phyloP scores from a whole-genome alignment of 2,113 vertebrate genomes.

The Myanophis thanlyinensis region DNA sequence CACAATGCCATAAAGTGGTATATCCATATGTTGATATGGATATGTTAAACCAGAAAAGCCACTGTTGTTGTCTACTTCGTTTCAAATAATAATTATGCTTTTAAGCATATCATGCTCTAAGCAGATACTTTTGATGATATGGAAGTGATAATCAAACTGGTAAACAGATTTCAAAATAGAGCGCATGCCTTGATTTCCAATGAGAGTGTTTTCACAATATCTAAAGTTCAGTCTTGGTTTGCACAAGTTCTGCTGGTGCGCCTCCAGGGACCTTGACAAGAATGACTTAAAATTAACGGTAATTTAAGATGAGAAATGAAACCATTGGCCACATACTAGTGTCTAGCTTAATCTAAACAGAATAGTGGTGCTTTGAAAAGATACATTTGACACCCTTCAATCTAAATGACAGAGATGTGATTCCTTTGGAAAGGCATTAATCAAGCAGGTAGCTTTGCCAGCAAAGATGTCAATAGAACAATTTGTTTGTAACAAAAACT shows the following conservation, averaged over 20 bases:
- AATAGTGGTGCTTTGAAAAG: neutral
- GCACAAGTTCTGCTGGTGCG: neutral
- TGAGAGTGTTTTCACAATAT: neutral
- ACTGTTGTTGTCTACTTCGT: neutral
- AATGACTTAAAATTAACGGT: neutral
- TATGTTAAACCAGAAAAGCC: neutral
- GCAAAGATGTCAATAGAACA: slow-evolving; percentile 31
- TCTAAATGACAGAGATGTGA: slow-evolving; percentile 5
- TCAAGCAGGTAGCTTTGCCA: neutral
- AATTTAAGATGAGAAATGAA: neutral
- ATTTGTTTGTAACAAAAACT: slow-evolving; percentile 34
- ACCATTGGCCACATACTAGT: neutral
- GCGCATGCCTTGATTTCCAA: neutral
- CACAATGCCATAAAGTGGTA: neutral
- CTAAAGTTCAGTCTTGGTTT: neutral
- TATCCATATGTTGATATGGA: slow-evolving; percentile 2
- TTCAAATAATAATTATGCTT: slow-evolving; percentile 3
- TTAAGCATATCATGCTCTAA: slow-evolving; percentile 19
- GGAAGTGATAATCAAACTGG: neutral
- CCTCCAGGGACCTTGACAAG: neutral
- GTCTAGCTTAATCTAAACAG: neutral
- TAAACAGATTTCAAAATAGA: neutral
- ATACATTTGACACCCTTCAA: neutral
- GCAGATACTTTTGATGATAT: neutral
- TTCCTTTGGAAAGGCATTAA: neutral